Base-by-base conservation (phyloP, 2,888 invertebrate genomes). In the Drosophila dives region DNA sequence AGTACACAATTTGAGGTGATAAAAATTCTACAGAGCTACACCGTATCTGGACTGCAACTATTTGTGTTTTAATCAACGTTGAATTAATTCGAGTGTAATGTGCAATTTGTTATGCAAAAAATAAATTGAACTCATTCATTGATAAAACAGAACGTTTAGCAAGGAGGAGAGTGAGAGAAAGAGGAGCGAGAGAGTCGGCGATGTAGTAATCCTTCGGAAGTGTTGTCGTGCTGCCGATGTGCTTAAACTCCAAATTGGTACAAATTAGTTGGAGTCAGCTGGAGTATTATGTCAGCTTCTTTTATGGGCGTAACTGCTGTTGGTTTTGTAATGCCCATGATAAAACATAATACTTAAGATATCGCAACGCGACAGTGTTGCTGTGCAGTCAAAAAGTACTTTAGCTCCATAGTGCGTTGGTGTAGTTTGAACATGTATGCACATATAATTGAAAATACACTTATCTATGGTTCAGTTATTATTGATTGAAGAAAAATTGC, bases 1-100 rank as follows among this genome's bases (percentile, higher is more conserved):
- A 77, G 89, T 81, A 86, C 79, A 84, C 79, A 83, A 74, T 81
- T 88, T 81, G 78, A 86, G 72, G 74, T 86, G 84, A 84, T 88
- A 81, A 81, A 80, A 70, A 73, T 72, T 72, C 59, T 58, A 68
- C 56, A 55, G 65, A 61, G 5, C 29, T 33, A 49, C n/a, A 29
- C 12, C 54, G 61, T 48, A 65, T 61, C 34, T 32, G 33, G 32
- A 68, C 61, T 60, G 63, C 63, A 64, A 42, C 12, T 42, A 42
- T 70, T 51, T 53, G 58, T 71, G 15, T n/a, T 42, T 15, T 23
- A 29, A n/a, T 50, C 53, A 64, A 50, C 23, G 10, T n/a, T 20
- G 33, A 66, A 63, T 56, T 48, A 23, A 59, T 23, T 26, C 45
- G 55, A 48, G 58, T 50, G 45, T 54, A 65, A 55, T 63, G 33